Evolutionary conservation across 1,140 invertebrate genomes (phyloP), one percentile per base, ranked within the genome.

Genomic region (Steinernema khuongi): DNA sequence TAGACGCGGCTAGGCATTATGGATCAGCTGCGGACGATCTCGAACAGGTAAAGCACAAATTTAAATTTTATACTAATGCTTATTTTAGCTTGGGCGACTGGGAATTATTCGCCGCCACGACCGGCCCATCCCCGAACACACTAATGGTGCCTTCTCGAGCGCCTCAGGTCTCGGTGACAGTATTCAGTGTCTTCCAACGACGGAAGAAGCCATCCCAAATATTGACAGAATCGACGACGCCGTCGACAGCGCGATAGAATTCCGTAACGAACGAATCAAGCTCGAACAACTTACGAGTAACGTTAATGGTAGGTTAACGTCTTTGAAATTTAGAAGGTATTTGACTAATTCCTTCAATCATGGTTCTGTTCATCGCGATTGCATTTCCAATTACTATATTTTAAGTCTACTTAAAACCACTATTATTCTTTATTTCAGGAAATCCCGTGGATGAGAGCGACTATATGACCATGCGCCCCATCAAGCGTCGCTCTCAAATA

Each of bases 401-500:
- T n/a, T n/a, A n/a, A n/a, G n/a, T n/a, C n/a, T n/a, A n/a, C 18
- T 67, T 67, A 11, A 67, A 41, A 41, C n/a, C n/a, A 11, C n/a
- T 36, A 67, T 69, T 29, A 50, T 19, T 33, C 11, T 7, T 69
- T 69, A 11, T 30, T 69, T 69, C 31, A 32, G 68, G 30, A 33
- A 28, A 69, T 22, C 75, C 75, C 28, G 74, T 75, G 11, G 33
- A 74, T 43, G 75, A 77, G 43, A 66, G 74, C 68, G 76, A 77
- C 31, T 77, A 77, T 31, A 77, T 77, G 76, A 77, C 76, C 29
- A 77, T 77, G 76, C 70, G 72, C 17, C 75, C 76, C 19, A 50
- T 72, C 30, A 77, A 76, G 29, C 71, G 67, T 19, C 68, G 68
- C 4, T 32, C 68, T 2, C 68, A 18, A 11, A 14, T 60, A 7